These are phyloP conservation scores for Rhodinocichla rosea DNA, from an alignment of 2,113 vertebrate species.

Conservation along the genomic window DNA sequence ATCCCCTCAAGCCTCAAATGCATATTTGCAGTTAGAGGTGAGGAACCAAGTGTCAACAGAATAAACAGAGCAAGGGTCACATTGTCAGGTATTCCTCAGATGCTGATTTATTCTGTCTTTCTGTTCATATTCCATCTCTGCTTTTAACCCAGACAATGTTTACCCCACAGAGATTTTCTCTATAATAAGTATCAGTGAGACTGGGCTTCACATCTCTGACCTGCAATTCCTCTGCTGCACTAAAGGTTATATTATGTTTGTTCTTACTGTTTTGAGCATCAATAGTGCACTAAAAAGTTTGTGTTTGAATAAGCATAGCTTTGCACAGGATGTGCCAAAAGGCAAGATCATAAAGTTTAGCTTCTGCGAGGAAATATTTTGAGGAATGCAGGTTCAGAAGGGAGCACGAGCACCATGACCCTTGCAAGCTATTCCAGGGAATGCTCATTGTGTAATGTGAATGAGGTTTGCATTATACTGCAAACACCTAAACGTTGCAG, in stretches of 20 bases:
- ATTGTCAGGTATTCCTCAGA: not conserved
- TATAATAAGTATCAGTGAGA: not conserved
- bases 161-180: not conserved
- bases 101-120: not conserved
- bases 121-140: not conserved
- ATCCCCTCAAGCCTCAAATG: not conserved
- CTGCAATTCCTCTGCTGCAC: not conserved
- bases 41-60: not conserved
- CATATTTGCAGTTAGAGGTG: not conserved
- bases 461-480: not conserved
- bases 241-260: not conserved
- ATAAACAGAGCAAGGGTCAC: not conserved
- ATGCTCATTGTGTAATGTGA: not conserved
- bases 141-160: not conserved
- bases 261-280: not conserved
- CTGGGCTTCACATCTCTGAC: not conserved
- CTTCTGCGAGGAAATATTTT: not conserved
- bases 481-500: not conserved
- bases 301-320: not conserved
- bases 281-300: not conserved
- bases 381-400: not conserved
- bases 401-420: not conserved
- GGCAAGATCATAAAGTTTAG: not conserved
- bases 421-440: not conserved
- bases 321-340: not conserved